Base-by-base conservation (phyloP, 1,140 invertebrate species). In the Thaumatotibia leucotreta region DNA sequence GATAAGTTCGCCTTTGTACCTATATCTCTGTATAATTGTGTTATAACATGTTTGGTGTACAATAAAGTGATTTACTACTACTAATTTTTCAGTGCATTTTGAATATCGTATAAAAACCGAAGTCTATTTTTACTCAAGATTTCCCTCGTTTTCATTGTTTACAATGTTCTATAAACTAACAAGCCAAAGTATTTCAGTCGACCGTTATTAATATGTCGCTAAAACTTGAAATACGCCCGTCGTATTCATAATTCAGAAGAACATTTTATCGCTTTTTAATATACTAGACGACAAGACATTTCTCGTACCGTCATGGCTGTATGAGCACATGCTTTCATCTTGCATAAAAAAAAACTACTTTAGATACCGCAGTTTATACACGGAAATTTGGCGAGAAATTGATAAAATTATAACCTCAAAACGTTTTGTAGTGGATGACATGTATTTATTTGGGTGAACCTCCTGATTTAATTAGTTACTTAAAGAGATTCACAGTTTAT, bases 251-350 rank as follows among this genome's bases (percentile, higher is more conserved):
- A 74, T 76, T 82, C 67, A 71, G 72, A 65, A 54, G 67, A 77
- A 80, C 73, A 74, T 81, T 31, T 83, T 86, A 84, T 83, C 27
- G 77, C 75, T 82, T 83, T 83, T 86, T 84, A 86, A 86, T 84
- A 77, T 76, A 81, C 65, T 80, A 77, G 77, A 74, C 70, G 79
- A 86, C 82, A 84, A 74, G 77, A 68, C 68, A 68, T 73, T 75
- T 78, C 66, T 72, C 69, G 65, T 75, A 76, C 75, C 67, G 71
- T 82, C 74, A 82, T 77, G 75, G 72, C 78, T 75, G 79, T 83
- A 83, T 80, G 73, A 67, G 63, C 67, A 69, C 74, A 70, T 61
- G 63, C 80, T 86, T 84, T 83, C 70, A 80, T 77, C 73, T 86
- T 84, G n/a, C n/a, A n/a, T 83, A 79, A 77, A 75, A 73, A 69